These are phyloP conservation scores for Magallana gigas DNA, from an alignment of 1,140 invertebrate species.

Conservation along the genomic window DNA sequence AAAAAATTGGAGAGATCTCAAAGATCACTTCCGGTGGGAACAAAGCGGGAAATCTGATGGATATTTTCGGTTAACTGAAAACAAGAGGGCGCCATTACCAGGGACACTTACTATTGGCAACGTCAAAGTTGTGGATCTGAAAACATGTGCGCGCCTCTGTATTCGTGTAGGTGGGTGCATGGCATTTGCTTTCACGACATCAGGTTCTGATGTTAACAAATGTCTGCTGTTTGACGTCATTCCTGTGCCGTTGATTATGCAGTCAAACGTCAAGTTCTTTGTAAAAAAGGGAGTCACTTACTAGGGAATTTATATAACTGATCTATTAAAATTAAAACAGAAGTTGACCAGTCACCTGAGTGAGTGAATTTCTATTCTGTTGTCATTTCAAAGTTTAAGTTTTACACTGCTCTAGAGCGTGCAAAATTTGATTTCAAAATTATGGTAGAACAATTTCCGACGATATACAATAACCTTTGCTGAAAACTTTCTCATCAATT, in stretches of 20 bases:
- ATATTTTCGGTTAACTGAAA: slow-evolving; percentile 13
- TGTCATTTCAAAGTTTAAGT: too few relatives aligned
- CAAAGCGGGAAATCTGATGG: not conserved
- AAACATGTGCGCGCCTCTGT: slow-evolving; percentile 40
- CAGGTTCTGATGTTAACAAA: not conserved
- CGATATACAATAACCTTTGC: too few relatives aligned
- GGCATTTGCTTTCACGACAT: slow-evolving; percentile 40
- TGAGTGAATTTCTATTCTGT: too few relatives aligned
- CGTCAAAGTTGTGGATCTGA: slow-evolving; percentile 25
- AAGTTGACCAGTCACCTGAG: too few relatives aligned
- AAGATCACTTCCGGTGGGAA: slow-evolving; percentile 31
- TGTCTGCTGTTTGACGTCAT: not conserved
- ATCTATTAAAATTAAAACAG: too few relatives aligned
- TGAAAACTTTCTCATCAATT: too few relatives aligned
- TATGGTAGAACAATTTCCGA: too few relatives aligned
- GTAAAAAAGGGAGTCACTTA: not conserved
- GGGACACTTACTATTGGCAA: slow-evolving; percentile 2
- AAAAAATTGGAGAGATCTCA: slow-evolving; percentile 16
- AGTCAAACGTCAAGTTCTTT: not conserved
- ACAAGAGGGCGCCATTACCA: not conserved
- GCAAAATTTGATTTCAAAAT: too few relatives aligned
- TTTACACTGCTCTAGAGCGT: too few relatives aligned
- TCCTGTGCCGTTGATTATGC: not conserved
- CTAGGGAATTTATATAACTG: too few relatives aligned
- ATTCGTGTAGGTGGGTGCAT: slow-evolving; percentile 37